A percentile compares a stretch with the other conserved stretches of the same genome.
Conservation (phyloP, 2,888 invertebrate species). For the Rotaria macrura region DNA sequence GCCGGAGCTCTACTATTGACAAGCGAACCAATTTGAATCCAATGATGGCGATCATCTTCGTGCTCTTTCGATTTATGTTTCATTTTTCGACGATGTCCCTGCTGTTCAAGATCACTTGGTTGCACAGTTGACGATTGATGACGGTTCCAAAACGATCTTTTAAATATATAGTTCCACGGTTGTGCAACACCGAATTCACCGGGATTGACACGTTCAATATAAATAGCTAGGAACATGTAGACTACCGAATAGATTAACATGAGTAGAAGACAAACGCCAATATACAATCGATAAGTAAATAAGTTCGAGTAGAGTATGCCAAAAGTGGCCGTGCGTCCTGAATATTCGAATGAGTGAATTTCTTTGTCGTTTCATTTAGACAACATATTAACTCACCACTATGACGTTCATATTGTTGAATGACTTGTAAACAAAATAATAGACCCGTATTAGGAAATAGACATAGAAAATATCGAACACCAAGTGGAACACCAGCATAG, state of each 20-base stretch:
- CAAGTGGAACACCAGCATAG: slow-evolving; percentile 21
- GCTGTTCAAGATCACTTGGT: not conserved
- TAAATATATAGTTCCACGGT: slow-evolving; percentile 46
- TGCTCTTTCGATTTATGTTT: not conserved
- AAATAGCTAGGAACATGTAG: slow-evolving; percentile 49
- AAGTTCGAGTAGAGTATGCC: slow-evolving; percentile 20
- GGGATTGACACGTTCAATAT: slow-evolving; percentile 44
- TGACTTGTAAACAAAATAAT: slow-evolving; percentile 25
- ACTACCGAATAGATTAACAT: slow-evolving; percentile 47
- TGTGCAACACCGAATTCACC: slow-evolving; percentile 45
- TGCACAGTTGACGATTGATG: not conserved
- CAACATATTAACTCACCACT: not conserved
- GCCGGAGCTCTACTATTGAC: not conserved
- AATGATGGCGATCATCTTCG: not conserved
- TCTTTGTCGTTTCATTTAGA: not conserved
- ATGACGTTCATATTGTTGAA: slow-evolving; percentile 26
- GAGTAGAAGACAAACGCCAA: slow-evolving; percentile 36
- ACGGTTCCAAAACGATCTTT: not conserved
- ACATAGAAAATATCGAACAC: slow-evolving; percentile 25
- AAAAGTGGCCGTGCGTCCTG: not conserved
- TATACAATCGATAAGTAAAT: slow-evolving; percentile 22
- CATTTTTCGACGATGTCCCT: not conserved
- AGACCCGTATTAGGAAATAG: slow-evolving; percentile 29
- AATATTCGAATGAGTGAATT: not conserved
- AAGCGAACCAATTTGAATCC: not conserved